Percentiles rank a stretch among this genome's conserved stretches.
These are phyloP conservation scores for Macrophya annulata DNA, from an alignment of 2,888 invertebrate species.

Conservation along the genomic window DNA sequence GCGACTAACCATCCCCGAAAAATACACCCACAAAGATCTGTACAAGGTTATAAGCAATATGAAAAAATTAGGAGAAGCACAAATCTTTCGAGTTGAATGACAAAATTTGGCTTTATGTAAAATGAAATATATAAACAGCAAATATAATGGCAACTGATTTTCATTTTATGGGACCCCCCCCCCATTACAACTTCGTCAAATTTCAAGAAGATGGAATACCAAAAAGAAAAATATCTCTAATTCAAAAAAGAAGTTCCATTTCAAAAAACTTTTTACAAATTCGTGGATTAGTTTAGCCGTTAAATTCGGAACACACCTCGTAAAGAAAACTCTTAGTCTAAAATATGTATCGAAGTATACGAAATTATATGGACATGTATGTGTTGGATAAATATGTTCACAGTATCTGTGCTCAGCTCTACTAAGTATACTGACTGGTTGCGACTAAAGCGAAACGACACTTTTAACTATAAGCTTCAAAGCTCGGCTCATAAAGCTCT, in stretches of 20 bases:
- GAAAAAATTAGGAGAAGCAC: neutral
- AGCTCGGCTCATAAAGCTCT: neutral
- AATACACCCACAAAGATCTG: neutral
- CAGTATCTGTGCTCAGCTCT: neutral
- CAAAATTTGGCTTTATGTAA: neutral
- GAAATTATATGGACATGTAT: neutral
- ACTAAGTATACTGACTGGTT: neutral
- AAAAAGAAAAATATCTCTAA: too few relatives aligned
- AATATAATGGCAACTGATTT: too few relatives aligned
- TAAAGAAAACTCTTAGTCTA: neutral
- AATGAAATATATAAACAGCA: neutral
- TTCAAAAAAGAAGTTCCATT: too few relatives aligned
- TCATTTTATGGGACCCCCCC: neutral
- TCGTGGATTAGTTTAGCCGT: too few relatives aligned
- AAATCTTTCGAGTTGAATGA: neutral
- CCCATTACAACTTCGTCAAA: neutral
- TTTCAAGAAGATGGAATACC: neutral
- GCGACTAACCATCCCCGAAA: neutral
- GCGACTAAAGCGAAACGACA: neutral
- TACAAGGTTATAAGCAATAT: neutral
- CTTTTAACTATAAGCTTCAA: slow-evolving; percentile 12
- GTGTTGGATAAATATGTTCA: neutral
- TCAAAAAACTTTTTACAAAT: too few relatives aligned
- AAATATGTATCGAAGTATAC: neutral
- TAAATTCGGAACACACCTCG: neutral